phyloP scores from a whole-genome alignment of 2,888 invertebrate species.

The Spicauda simplicius region DNA sequence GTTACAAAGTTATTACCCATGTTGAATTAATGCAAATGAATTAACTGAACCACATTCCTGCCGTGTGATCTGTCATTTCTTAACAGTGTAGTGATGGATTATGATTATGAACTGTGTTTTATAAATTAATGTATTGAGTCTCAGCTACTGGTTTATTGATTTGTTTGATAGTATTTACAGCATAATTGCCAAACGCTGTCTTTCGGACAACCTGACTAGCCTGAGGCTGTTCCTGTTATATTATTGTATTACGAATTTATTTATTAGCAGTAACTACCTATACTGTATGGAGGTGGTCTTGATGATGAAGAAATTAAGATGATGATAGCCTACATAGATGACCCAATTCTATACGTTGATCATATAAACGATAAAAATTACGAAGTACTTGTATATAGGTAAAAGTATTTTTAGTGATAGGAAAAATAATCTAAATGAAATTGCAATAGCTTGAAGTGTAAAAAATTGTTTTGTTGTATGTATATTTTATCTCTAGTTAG shows the following conservation, averaged over 20 bases:
- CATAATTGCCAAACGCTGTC: conserved; percentile 20
- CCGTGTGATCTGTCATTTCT: conserved; percentile 28
- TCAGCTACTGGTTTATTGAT: conserved; percentile 33
- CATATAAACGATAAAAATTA: too few species aligned
- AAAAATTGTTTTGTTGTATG: too few species aligned
- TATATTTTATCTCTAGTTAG: too few species aligned
- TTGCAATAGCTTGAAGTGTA: too few species aligned
- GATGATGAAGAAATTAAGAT: conserved; percentile 1
- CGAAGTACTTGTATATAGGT: too few species aligned
- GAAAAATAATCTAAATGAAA: too few species aligned
- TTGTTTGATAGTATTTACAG: conserved; percentile 27
- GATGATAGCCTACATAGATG: too few species aligned
- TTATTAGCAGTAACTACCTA: not conserved
- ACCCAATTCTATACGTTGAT: too few species aligned
- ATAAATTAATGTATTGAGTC: conserved; percentile 32
- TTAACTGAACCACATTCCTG: conserved; percentile 16
- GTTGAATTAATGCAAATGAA: conserved; percentile 31
- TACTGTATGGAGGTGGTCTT: not conserved
- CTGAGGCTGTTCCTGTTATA: conserved; percentile 6
- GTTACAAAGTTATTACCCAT: conserved; percentile 26
- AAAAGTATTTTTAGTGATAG: too few species aligned
- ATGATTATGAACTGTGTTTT: conserved; percentile 26
- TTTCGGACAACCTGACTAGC: conserved; percentile 9
- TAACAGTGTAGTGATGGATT: conserved; percentile 20
- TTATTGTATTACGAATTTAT: conserved; percentile 3